A percentile compares a stretch with the other conserved stretches of the same genome.
phyloP scores from a whole-genome alignment of 2,888 invertebrate species.

The Sinotaia quadrata region DNA sequence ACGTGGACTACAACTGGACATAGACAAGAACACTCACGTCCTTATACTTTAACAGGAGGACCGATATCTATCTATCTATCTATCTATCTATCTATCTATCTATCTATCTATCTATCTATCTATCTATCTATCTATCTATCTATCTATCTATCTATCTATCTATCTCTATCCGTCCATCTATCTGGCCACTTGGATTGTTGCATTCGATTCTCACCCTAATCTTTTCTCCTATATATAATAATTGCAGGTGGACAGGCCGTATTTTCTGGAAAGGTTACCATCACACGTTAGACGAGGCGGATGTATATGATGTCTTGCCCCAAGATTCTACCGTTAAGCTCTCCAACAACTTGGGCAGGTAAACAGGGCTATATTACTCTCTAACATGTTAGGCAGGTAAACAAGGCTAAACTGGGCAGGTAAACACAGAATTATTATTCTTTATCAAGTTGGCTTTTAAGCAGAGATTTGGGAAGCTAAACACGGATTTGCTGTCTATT shows the following conservation, averaged over 20 bases:
- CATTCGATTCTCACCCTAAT: not conserved
- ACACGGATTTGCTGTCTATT: no score
- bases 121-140: not conserved
- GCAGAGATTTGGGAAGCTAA: no score
- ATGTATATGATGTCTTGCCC: constrained; percentile 57
- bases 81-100: not conserved
- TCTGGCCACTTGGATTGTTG: not conserved
- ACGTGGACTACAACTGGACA: no score
- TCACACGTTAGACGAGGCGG: constrained; percentile 51
- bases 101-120: not conserved
- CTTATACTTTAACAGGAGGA: no score
- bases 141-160: not conserved
- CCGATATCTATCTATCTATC: not conserved
- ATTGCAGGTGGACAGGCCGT: constrained; percentile 50
- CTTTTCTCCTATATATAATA: no score
- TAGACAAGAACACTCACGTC: no score
- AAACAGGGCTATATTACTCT: not conserved
- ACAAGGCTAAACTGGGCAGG: no score
- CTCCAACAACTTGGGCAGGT: constrained; percentile 55
- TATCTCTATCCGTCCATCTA: no score
- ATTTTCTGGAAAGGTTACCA: constrained; percentile 51
- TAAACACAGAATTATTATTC: no score
- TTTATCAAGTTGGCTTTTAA: no score
- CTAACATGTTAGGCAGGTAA: no score
- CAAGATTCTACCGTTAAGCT: constrained; percentile 58